These are phyloP conservation scores for Lasius fuliginosus DNA, from an alignment of 2,888 invertebrate genomes.

Conservation along the genomic window DNA sequence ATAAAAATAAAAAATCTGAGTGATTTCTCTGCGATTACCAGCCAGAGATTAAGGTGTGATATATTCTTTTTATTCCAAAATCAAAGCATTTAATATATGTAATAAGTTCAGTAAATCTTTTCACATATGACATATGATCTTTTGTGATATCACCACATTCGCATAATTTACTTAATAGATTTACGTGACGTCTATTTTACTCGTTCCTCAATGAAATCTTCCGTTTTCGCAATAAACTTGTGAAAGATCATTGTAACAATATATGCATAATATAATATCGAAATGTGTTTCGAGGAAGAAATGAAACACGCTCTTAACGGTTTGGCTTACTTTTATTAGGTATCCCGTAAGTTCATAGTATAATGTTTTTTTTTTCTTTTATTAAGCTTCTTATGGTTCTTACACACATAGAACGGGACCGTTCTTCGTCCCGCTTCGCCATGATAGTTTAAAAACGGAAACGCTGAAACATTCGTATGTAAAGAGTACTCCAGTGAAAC, in stretches of 20 bases:
- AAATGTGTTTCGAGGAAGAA: constrained; percentile 11
- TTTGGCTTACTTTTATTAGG: constrained; percentile 86
- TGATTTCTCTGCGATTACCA: constrained; percentile 4
- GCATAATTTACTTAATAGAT: neutral
- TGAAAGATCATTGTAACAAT: neutral
- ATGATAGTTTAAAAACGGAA: constrained; percentile 82
- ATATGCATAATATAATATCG: neutral
- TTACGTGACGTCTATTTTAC: neutral
- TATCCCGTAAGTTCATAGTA: constrained; percentile 86
- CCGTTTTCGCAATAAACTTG: neutral
- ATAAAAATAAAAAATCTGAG: constrained; percentile 83
- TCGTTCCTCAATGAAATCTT: neutral
- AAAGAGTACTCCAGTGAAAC: constrained; percentile 70
- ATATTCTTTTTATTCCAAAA: neutral
- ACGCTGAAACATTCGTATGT: constrained; percentile 72
- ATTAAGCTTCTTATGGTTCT: constrained; percentile 85
- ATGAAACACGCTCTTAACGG: constrained; percentile 77
- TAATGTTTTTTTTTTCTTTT: constrained; percentile 86
- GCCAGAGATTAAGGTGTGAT: neutral
- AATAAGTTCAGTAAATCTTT: neutral
- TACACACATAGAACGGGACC: constrained; percentile 85
- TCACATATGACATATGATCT: neutral
- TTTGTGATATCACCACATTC: constrained; percentile 1
- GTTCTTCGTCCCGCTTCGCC: constrained; percentile 80
- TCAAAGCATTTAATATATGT: neutral